phyloP scores from a whole-genome alignment of 2,888 invertebrate genomes.

The Limnephilus auricula region DNA sequence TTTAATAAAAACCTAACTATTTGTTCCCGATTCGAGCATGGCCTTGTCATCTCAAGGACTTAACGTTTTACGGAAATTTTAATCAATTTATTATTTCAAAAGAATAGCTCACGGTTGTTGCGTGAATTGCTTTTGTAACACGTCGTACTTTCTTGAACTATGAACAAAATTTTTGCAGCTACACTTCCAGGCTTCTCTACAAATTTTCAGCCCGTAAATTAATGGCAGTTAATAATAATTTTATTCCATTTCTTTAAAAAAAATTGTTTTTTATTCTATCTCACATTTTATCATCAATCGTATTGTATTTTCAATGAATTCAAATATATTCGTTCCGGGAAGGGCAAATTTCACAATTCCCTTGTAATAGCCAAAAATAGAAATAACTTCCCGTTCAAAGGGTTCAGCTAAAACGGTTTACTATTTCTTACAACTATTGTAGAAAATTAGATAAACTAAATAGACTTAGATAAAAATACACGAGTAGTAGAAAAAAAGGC shows the following conservation, averaged over 20 bases:
- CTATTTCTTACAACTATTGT: too few relatives aligned
- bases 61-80: background rate
- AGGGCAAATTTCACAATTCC: background rate
- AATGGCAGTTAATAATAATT: too few relatives aligned
- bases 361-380: too few relatives aligned
- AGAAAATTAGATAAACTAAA: too few relatives aligned
- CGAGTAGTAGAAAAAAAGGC: too few relatives aligned
- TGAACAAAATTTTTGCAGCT: background rate
- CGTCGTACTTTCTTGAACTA: background rate
- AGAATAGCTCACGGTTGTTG: background rate
- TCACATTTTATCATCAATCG: background rate
- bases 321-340: background rate
- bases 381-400: too few relatives aligned
- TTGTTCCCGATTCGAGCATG: background rate
- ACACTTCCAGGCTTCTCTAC: background rate
- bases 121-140: background rate
- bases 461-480: too few relatives aligned
- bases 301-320: background rate
- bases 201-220: background rate
- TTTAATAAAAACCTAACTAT: background rate
- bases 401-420: too few relatives aligned
- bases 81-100: slow-evolving; percentile 2
- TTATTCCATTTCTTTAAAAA: too few relatives aligned
- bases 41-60: background rate
- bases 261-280: background rate